Conservation (phyloP, 1,140 invertebrate species). For the Drosophila littoralis region DNA sequence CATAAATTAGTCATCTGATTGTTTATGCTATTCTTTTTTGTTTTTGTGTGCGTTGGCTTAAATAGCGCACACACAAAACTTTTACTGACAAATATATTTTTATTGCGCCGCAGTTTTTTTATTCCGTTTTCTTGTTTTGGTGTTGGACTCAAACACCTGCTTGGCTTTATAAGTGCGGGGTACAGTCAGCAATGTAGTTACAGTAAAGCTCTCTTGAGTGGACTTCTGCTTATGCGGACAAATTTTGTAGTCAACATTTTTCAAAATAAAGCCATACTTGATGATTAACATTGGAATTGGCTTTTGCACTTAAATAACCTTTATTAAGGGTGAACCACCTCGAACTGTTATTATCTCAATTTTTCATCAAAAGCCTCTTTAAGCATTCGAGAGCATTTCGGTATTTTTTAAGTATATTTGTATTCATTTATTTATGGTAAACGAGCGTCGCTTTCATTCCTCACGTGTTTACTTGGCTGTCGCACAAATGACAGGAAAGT, state of each 20-base stretch:
- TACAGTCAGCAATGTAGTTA: constrained; percentile 35
- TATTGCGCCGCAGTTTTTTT: constrained; percentile 68
- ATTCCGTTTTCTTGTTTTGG: constrained; percentile 46
- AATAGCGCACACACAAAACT: constrained; percentile 14
- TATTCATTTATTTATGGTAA: not conserved
- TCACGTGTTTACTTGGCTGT: not conserved
- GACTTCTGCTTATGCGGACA: not conserved
- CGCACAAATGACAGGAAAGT: not conserved
- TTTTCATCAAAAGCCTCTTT: constrained; percentile 6
- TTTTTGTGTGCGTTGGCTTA: constrained; percentile 16
- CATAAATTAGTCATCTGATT: constrained; percentile 56
- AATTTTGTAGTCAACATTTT: not conserved
- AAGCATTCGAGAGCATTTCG: not conserved
- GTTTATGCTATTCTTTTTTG: constrained; percentile 21
- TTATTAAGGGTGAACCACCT: constrained; percentile 50
- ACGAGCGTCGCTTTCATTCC: not conserved
- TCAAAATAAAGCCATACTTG: not conserved
- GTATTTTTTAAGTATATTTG: not conserved
- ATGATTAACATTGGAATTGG: constrained; percentile 21
- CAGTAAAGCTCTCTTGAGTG: not conserved
- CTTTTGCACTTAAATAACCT: constrained; percentile 42
- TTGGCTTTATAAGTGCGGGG: constrained; percentile 22
- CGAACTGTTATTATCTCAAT: constrained; percentile 24
- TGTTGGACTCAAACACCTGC: constrained; percentile 49
- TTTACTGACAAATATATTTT: constrained; percentile 21